Base-by-base conservation (phyloP, 2,797 vertebrate genomes). In the Gymnothorax javanicus region DNA sequence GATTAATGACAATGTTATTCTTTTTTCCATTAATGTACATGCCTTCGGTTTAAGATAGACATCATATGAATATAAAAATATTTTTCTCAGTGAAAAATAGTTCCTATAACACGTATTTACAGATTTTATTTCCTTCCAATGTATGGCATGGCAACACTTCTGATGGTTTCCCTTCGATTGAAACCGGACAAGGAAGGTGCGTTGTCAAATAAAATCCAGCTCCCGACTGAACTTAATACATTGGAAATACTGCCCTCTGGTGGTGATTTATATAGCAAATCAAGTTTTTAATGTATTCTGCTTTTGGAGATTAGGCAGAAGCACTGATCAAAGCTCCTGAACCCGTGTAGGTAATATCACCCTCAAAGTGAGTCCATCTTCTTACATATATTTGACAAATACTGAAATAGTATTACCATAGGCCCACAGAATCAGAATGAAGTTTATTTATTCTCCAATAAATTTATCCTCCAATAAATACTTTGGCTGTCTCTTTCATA, bases 211-310 rank as follows among this genome's bases (percentile, higher is more conserved):
- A 25, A 82, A 71, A 59, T 56, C 60, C 57, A 11, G 62, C 15
- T 57, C 52, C 17, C 25, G 60, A 25, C 62, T 84, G 89, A 90
- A 84, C 77, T 91, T 90, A 94, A 93, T 89, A 89, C 92, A 89
- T 95, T 95, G 95, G 92, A 92, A 93, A 95, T 93, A 95, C 90
- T 95, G 95, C 94, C 94, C 94, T 92, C 95, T 96, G 92, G 94
- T 95, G 95, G 93, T 87, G 58, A 89, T 86, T 71, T 58, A 87
- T 60, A 88, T 79, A 87, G 82, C 58, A n/a, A 52, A 54, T 1
- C 23, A 79, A 52, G 50, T 20, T 54, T 9, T 11, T 9, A 79
- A 50, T 7, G 5, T 6, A 2, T 15, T 50, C 15, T 20, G 33
- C 12, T 20, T 15, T 15, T 17, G 5, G 4, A 52, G 13, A 71